Conservation (phyloP, 2,888 invertebrate genomes). For the Chromoteleia sp. region DNA sequence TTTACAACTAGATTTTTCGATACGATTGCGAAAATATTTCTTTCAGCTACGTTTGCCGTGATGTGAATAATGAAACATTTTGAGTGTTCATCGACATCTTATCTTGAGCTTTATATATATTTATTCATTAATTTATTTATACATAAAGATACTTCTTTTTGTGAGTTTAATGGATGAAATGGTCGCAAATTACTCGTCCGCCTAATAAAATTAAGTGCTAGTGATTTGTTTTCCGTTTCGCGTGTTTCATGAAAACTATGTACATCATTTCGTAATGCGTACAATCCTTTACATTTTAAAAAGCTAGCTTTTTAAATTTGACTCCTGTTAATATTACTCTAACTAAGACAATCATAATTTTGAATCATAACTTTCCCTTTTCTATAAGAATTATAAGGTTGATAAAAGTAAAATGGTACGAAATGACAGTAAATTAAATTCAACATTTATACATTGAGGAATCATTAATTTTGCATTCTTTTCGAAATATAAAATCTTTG, state of each 20-base stretch:
- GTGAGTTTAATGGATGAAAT: constrained; percentile 34
- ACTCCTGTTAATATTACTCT: constrained; percentile 1
- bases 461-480: constrained; percentile 10
- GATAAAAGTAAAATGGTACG: not conserved
- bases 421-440: not conserved
- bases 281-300: constrained; percentile 59
- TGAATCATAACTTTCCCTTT: not conserved
- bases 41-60: constrained; percentile 43
- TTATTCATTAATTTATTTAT: constrained; percentile 35
- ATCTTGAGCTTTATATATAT: constrained; percentile 57
- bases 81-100: constrained; percentile 41
- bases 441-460: constrained; percentile 14
- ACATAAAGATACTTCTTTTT: constrained; percentile 38
- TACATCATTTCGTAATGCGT: constrained; percentile 60
- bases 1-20: constrained; percentile 61
- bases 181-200: constrained; percentile 27
- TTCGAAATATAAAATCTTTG: not conserved
- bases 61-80: constrained; percentile 48
- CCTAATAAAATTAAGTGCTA: constrained; percentile 46
- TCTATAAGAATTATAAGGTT: constrained; percentile 20
- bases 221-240: constrained; percentile 46
- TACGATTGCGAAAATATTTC: constrained; percentile 66
- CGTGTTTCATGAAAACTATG: constrained; percentile 52
- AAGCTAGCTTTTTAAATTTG: constrained; percentile 39
- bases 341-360: constrained; percentile 4